These are phyloP conservation scores for Sebastes hubbsi DNA, from an alignment of 2,797 vertebrate genomes.

Conservation along the genomic window DNA sequence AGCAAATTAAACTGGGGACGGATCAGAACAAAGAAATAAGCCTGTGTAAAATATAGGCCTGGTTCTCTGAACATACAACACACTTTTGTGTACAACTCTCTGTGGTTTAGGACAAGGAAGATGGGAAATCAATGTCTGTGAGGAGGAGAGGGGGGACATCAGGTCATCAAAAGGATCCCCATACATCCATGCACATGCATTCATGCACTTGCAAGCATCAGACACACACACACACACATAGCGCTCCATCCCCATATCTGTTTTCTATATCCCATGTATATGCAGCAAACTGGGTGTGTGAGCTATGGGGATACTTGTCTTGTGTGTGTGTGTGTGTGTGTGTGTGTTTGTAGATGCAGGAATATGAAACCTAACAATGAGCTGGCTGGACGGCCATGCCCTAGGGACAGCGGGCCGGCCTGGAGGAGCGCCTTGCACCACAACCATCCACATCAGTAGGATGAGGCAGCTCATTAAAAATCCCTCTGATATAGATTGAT, in stretches of 20 bases:
- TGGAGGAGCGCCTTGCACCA: slow-evolving; percentile 12
- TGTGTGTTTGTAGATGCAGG: not conserved
- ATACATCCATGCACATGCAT: slow-evolving; percentile 3
- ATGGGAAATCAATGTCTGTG: slow-evolving; percentile 13
- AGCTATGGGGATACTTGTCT: slow-evolving; percentile 4
- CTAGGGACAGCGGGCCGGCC: slow-evolving; percentile 30
- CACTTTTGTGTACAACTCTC: not conserved
- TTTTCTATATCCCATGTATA: slow-evolving; percentile 44
- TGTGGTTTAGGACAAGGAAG: slow-evolving; percentile 17
- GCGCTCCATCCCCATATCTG: not conserved
- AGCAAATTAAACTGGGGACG: not conserved
- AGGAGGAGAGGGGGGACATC: not conserved
- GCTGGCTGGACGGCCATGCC: slow-evolving; percentile 25
- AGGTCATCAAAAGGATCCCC: slow-evolving; percentile 27
- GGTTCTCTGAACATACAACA: not conserved
- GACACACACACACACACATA: slow-evolving; percentile 13
- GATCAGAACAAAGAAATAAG: not conserved
- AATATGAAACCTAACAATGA: slow-evolving; percentile 50
- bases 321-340: not conserved
- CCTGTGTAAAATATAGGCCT: not conserved
- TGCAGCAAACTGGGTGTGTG: slow-evolving; percentile 31
- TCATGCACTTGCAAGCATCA: not conserved
- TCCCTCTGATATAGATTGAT: slow-evolving; percentile 53
- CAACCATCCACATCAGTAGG: slow-evolving; percentile 40
- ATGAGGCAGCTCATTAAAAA: slow-evolving; percentile 52